Base-by-base conservation (phyloP, 2,797 vertebrate species). In the Crax fasciolata region DNA sequence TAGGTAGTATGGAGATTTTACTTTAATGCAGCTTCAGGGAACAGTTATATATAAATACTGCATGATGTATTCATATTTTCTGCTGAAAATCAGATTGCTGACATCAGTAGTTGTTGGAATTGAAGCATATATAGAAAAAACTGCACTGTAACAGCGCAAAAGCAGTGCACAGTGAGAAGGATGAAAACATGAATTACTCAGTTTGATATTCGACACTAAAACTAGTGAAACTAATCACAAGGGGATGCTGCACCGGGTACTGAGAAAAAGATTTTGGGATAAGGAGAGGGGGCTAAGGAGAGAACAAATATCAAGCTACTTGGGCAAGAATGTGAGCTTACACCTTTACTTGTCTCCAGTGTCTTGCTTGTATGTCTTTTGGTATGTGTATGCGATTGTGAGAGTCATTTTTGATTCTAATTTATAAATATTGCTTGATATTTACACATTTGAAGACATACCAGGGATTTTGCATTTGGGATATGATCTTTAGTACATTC, bases 31-130 rank as follows among this genome's bases (percentile, higher is more conserved):
- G 39, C 38, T 91, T 92, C 30, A 62, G 79, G 58, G n/a, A 81
- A 76, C 44, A 58, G 49, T 78, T 90, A 54, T 62, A 48, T 87
- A 78, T 73, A 89, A 91, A 49, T 21, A 41, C 10, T 0, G 0
- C 30, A 30, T 6, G 12, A 73, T 74, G 25, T 5, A 2, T 62
- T 84, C 25, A 9, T 83, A 85, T 91, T 94, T 87, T 65, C 46
- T 89, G 24, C 58, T 78, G 70, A 74, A 92, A 66, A 43, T 80
- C 44, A 66, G 25, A 27, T 17, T 89, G 75, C 65, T 94, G 75
- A 87, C 70, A 82, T 77, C 49, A 75, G 38, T 63, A 83, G 32
- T 52, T 89, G 32, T 3, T 83, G 38, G 46, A 90, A 76, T n/a
- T 92, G 38, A 77, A 89, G 76, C 15, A 78, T 65, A 9, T 2